These are phyloP conservation scores for Euphydryas editha DNA, from an alignment of 2,888 invertebrate species.

Conservation along the genomic window DNA sequence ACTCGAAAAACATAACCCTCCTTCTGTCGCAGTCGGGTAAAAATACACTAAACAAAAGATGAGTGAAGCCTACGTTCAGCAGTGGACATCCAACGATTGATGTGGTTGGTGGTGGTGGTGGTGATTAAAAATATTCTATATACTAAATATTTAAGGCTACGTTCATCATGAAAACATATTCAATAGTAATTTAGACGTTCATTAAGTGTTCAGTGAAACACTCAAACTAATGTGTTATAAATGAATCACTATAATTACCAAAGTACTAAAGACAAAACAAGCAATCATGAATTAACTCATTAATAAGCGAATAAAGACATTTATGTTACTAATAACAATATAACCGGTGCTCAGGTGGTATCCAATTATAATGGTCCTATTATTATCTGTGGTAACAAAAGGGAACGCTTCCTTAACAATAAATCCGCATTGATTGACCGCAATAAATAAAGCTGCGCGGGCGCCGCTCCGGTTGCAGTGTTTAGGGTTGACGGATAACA, in stretches of 20 bases:
- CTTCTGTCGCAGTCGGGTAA: too few species aligned
- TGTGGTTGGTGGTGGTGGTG: too few species aligned
- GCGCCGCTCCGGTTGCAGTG: slow-evolving; percentile 64
- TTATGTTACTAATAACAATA: slow-evolving; percentile 36
- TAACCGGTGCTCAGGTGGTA: slow-evolving; percentile 47
- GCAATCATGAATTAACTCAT: slow-evolving; percentile 34
- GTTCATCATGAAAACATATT: not conserved
- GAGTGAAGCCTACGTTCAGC: too few species aligned
- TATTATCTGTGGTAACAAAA: slow-evolving; percentile 71
- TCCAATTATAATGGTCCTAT: slow-evolving; percentile 75
- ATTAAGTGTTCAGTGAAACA: slow-evolving; percentile 5
- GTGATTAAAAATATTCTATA: too few species aligned
- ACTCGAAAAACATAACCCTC: too few species aligned
- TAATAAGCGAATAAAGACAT: slow-evolving; percentile 42
- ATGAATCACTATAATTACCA: slow-evolving; percentile 26
- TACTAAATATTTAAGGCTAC: not conserved
- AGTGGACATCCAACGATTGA: too few species aligned
- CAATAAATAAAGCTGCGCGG: slow-evolving; percentile 73
- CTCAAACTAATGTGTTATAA: not conserved
- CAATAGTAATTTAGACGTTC: not conserved
- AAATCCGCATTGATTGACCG: slow-evolving; percentile 83
- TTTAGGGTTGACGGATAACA: slow-evolving; percentile 52
- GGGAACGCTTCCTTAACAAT: slow-evolving; percentile 75
- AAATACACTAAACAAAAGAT: too few species aligned
- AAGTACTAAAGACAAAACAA: slow-evolving; percentile 27